Conservation (phyloP, 1,140 invertebrate genomes). For the Archivesica marissinica region DNA sequence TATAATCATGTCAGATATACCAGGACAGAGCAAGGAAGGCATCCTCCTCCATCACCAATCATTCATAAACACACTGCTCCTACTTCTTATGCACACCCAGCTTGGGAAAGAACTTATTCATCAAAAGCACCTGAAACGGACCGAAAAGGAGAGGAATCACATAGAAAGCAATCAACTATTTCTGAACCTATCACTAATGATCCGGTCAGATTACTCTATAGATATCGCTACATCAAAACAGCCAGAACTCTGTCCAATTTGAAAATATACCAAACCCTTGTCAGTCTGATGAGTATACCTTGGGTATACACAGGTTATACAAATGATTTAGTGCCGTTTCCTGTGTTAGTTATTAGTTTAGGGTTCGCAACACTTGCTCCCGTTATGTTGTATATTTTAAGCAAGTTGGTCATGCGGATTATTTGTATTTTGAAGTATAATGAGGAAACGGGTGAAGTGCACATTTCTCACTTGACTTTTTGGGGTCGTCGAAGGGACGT, state of each 20-base stretch:
- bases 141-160: no score
- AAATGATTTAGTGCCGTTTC: background rate
- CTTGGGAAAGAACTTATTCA: no score
- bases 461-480: slow-evolving; percentile 58
- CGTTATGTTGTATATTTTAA: background rate
- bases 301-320: background rate
- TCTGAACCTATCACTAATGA: no score
- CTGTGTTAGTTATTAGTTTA: background rate
- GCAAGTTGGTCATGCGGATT: slow-evolving; percentile 17
- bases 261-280: background rate
- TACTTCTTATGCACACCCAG: no score
- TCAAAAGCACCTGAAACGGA: background rate
- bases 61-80: no score
- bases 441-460: slow-evolving; percentile 3
- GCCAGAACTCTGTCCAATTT: background rate
- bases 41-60: no score
- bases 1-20: no score
- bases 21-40: no score
- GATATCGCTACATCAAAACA: background rate
- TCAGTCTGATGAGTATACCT: background rate
- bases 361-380: background rate
- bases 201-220: background rate
- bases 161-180: no score
- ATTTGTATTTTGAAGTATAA: slow-evolving; percentile 50
- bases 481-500: slow-evolving; percentile 56